Base-by-base conservation (phyloP, 1,140 invertebrate genomes). In the Brachionus plicatilis region DNA sequence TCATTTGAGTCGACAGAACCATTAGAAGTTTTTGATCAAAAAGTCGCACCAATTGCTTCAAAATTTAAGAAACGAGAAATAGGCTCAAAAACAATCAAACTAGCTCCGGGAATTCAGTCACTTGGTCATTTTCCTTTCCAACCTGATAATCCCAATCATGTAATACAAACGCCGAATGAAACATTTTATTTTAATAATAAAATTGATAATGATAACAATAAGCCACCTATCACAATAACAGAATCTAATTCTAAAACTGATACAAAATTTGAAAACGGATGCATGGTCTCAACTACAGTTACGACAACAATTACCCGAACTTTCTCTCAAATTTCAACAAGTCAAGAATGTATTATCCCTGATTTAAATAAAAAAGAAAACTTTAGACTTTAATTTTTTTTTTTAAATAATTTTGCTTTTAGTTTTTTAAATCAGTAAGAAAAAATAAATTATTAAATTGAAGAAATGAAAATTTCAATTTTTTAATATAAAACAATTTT, bases 201-300 rank as follows among this genome's bases (percentile, higher is more conserved):
- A 20, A 60, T 60, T 37, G 33, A 6, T 37, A 37, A 7, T 37
- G 33, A 37, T 37, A 37, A 37, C 6, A 37, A 37, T 41, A 68
- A 33, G 33, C 66, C 66, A 68, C 66, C 66, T 6, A 41, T 68
- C 14, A 68, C 66, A 33, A 33, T 68, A 24, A 41, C 33, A 12
- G 66, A 68, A 68, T 68, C 66, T 11, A 33, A 68, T 41, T 68
- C 66, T 33, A 68, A 68, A 14, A 68, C 66, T 68, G 66, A 68
- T 33, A 24, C 66, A 68, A 68, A 68, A 68, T 12, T 68, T 12
- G 27, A 68, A 33, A 68, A 68, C 12, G 66, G 66, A 33, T 68
- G 66, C 8, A 33, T 33, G 27, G n/a, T 68, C 12, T 33, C 66
- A 68, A 68, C 9, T 12, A 68, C 33, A 29, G 33, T 68, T 14